These are phyloP conservation scores for Trissoscelio sp. DNA, from an alignment of 2,888 invertebrate genomes.

Conservation along the genomic window DNA sequence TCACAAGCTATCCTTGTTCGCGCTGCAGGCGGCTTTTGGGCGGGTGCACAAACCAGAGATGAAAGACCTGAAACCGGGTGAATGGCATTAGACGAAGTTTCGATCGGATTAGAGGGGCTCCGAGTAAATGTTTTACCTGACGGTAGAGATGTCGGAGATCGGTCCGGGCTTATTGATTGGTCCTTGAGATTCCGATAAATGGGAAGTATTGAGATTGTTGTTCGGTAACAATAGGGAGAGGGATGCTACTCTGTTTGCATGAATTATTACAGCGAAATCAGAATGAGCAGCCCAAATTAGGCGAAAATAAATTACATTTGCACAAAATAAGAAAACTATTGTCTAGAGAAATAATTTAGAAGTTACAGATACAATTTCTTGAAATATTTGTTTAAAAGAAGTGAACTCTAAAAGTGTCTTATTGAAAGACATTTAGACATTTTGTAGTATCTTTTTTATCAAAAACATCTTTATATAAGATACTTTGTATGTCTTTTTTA, in stretches of 20 bases:
- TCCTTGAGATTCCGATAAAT: conserved; percentile 59
- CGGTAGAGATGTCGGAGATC: conserved; percentile 38
- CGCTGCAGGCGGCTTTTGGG: conserved; percentile 10
- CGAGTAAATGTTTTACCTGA: conserved; percentile 53
- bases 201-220: conserved; percentile 52
- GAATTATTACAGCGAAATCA: conserved; percentile 32
- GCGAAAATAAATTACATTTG: too few relatives aligned
- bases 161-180: conserved; percentile 53
- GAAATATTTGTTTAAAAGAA: too few relatives aligned
- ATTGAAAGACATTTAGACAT: too few relatives aligned
- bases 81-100: conserved; percentile 52
- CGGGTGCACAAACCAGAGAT: conserved; percentile 3
- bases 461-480: too few relatives aligned
- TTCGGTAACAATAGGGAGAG: background rate
- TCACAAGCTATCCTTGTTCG: background rate
- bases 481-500: too few relatives aligned
- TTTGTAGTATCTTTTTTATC: too few relatives aligned
- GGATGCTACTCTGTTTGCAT: conserved; percentile 45
- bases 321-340: too few relatives aligned
- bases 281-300: too few relatives aligned
- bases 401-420: too few relatives aligned
- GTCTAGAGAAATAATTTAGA: too few relatives aligned
- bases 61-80: conserved; percentile 57
- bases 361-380: too few relatives aligned
- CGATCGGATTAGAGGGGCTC: conserved; percentile 56